These are phyloP conservation scores for Echinops telfairi DNA, from an alignment of 2,113 vertebrate species.

Conservation along the genomic window DNA sequence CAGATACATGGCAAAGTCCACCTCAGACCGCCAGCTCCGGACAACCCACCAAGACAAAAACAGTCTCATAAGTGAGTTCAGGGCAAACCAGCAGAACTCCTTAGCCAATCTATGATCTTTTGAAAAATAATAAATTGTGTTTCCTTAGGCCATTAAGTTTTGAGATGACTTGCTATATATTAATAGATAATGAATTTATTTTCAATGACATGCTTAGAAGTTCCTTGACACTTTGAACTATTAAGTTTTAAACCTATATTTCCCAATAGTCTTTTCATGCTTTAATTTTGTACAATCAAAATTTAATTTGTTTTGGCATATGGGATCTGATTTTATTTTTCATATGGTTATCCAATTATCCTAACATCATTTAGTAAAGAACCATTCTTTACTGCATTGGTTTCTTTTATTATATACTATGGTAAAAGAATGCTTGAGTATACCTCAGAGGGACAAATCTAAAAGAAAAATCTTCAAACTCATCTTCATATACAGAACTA, in stretches of 20 bases:
- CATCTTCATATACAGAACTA: slow-evolving; percentile 21
- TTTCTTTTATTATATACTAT: slow-evolving; percentile 37
- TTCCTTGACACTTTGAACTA: slow-evolving; percentile 5
- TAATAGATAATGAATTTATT: neutral
- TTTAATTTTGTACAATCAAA: slow-evolving; percentile 50
- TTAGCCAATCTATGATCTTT: neutral
- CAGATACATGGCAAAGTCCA: neutral
- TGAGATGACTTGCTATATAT: neutral
- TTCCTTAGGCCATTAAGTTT: slow-evolving; percentile 17
- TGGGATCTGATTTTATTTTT: slow-evolving; percentile 30
- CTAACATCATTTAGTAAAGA: slow-evolving; percentile 54
- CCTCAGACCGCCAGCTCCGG: neutral
- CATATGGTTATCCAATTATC: slow-evolving; percentile 29
- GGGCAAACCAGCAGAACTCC: neutral
- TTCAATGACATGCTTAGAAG: neutral
- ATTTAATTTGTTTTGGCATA: slow-evolving; percentile 14
- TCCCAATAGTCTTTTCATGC: slow-evolving; percentile 27
- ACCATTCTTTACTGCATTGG: slow-evolving; percentile 10
- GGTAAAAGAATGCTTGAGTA: slow-evolving; percentile 27
- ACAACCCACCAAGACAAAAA: neutral
- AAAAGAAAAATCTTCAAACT: slow-evolving; percentile 58
- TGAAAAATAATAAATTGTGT: neutral
- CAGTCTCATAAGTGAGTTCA: neutral
- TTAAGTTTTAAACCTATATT: slow-evolving; percentile 23
- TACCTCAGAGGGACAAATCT: neutral